phyloP scores from a whole-genome alignment of 2,113 vertebrate genomes.

The Aegotheles bennettii region DNA sequence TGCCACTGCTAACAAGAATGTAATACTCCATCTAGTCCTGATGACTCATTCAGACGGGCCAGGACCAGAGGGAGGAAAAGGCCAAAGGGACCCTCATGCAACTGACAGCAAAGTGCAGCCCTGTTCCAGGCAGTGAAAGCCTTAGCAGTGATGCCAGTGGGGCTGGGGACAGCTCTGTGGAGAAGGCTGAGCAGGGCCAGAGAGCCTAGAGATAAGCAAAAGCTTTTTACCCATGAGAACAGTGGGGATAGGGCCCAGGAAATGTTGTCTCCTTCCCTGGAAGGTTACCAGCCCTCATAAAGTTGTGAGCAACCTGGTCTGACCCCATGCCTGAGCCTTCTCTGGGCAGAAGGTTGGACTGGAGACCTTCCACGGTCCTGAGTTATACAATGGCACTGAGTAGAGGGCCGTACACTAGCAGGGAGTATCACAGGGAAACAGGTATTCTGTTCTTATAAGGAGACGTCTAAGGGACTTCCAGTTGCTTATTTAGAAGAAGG shows the following conservation, averaged over 20 bases:
- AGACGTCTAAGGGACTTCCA: neutral
- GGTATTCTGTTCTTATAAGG: neutral
- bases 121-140: neutral
- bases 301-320: neutral
- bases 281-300: neutral
- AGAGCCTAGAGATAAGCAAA: too few relatives aligned
- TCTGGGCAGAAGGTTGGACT: neutral
- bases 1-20: neutral
- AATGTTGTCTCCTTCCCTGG: neutral
- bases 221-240: fast-evolving
- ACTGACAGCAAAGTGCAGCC: neutral
- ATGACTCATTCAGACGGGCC: too few relatives aligned
- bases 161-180: neutral
- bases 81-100: fast-evolving
- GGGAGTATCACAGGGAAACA: neutral
- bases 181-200: neutral
- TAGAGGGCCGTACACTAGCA: neutral
- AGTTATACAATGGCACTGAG: neutral
- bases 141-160: fast-evolving
- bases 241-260: too few relatives aligned
- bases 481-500: neutral
- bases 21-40: neutral
- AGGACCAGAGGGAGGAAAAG: neutral
- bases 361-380: neutral
- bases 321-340: neutral